Base-by-base conservation (phyloP, 2,113 vertebrate species). In the Recurvirostra avosetta region DNA sequence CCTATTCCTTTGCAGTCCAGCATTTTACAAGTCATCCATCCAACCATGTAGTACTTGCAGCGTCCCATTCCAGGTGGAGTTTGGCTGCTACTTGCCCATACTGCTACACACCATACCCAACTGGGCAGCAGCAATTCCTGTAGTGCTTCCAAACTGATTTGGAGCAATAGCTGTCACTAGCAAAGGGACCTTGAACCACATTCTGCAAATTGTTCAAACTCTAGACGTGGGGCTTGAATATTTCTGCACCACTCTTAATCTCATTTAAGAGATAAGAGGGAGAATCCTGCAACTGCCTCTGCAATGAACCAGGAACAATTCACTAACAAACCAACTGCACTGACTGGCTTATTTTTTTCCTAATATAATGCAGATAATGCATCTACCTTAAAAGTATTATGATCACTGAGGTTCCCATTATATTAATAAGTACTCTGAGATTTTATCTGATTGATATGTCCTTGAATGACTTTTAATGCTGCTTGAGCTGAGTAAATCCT, bases 381-480 rank as follows among this genome's bases (percentile, higher is more conserved):
- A 79, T 22, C 63, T 81, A 84, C 23, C 50, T 91, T 89, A 67
- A 40, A 75, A 81, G 47, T 52, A 84, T 34, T 78, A 86, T 5
- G 8, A 78, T 16, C 23, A 22, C 43, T 32, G 36, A 89, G 75
- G 47, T 68, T 95, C 34, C 52, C 80, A 81, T 89, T 95, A 83
- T 83, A 80, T 78, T 96, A 94, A 38, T 79, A 96, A 74, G 27
- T 65, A 78, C 32, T 47, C 52, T 20, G 34, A 68, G 52, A 82
- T 91, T 90, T 78, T 87, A 90, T 70, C 71, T 0, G 0, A 94
- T 47, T 87, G 47, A 30, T 85, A 72, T 26, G 84, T 78, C 95
- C 96, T 93, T 90, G 87, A 85, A 75, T 87, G 77, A 95, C 94
- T 95, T 96, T 86, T 92, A 95, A 96, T 86, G 74, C 85, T 93